Evolutionary conservation across 2,888 invertebrate genomes (phyloP).

Genomic region (Diploptera punctata): DNA sequence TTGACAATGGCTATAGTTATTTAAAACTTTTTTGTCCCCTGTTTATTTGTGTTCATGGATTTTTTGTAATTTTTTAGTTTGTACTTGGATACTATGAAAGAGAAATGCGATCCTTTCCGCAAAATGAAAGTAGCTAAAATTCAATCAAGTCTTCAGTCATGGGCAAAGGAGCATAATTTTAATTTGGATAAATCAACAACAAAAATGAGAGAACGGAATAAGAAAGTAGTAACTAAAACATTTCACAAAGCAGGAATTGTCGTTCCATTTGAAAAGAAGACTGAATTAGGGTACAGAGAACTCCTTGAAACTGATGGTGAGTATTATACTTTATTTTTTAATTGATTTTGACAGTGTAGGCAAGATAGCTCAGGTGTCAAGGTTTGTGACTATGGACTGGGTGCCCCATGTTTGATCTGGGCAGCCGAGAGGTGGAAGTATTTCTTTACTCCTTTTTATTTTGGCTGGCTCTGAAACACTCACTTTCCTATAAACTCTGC

Average conservation of each 20-base stretch:
- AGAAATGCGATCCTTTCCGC: constrained; percentile 66
- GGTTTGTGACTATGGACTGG: too few species aligned
- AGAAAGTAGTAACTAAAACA: constrained; percentile 70
- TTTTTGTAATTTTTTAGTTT: constrained; percentile 50
- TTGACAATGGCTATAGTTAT: too few species aligned
- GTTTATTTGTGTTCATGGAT: too few species aligned
- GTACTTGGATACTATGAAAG: constrained; percentile 61
- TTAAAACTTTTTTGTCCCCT: too few species aligned
- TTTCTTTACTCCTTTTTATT: too few species aligned
- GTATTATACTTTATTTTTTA: constrained; percentile 34
- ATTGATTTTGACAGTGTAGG: neutral
- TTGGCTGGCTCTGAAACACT: too few species aligned
- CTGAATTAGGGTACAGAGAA: constrained; percentile 84
- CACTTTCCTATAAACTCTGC: too few species aligned
- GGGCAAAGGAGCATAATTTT: constrained; percentile 66
- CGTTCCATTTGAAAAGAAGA: constrained; percentile 82
- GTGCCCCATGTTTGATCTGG: too few species aligned
- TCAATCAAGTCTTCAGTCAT: constrained; percentile 66
- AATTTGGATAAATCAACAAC: constrained; percentile 63
- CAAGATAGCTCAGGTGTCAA: neutral
- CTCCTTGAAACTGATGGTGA: constrained; percentile 71
- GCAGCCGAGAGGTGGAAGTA: too few species aligned
- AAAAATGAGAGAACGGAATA: constrained; percentile 67
- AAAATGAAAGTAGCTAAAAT: constrained; percentile 64
- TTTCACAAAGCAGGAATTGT: constrained; percentile 85